These are phyloP conservation scores for Eupithecia inturbata DNA, from an alignment of 2,888 invertebrate genomes.

Conservation along the genomic window DNA sequence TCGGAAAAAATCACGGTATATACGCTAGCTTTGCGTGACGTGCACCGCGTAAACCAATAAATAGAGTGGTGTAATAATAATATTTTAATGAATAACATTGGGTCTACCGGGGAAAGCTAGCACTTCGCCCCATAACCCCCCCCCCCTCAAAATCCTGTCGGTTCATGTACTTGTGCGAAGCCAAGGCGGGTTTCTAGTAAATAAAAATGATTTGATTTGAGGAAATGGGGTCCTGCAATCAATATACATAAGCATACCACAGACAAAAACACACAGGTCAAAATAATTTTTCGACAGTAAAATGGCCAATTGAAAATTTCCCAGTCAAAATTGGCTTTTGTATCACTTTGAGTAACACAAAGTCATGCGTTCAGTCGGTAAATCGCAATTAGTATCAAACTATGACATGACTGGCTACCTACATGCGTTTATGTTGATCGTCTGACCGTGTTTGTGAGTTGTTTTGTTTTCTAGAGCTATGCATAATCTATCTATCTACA, in stretches of 20 bases:
- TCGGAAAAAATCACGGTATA: too few species aligned
- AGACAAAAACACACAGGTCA: neutral
- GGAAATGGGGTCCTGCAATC: neutral
- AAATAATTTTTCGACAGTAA: constrained; percentile 2
- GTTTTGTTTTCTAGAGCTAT: neutral
- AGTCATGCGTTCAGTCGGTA: constrained; percentile 4
- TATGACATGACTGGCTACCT: neutral
- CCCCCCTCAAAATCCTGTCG: neutral
- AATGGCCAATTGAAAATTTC: neutral
- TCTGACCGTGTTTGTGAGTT: neutral
- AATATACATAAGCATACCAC: neutral
- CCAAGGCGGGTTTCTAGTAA: neutral
- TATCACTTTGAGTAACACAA: neutral
- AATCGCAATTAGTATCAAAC: constrained; percentile 5
- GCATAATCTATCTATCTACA: neutral
- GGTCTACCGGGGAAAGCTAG: too few species aligned
- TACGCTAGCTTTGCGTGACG: too few species aligned
- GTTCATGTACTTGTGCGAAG: neutral
- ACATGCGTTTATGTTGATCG: neutral
- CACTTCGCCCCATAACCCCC: too few species aligned
- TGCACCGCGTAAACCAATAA: too few species aligned
- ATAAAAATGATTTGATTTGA: neutral
- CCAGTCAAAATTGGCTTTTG: neutral
- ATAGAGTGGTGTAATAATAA: too few species aligned
- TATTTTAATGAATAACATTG: too few species aligned